These are phyloP conservation scores for Camponotus pennsylvanicus DNA, from an alignment of 1,140 invertebrate genomes.

Conservation along the genomic window DNA sequence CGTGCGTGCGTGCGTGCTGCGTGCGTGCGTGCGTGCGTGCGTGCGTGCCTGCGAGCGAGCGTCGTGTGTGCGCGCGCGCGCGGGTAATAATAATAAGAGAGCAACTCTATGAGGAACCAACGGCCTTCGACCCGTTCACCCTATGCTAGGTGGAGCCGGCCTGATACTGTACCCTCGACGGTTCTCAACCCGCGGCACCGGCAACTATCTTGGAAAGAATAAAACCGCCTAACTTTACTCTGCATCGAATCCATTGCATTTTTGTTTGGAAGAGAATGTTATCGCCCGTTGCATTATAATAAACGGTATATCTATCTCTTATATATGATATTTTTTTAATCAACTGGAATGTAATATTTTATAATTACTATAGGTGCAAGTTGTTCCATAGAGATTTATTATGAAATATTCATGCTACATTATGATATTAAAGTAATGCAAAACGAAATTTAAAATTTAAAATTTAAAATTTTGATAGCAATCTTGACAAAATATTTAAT, in stretches of 20 bases:
- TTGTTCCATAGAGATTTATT: background rate
- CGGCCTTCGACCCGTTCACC: constrained; percentile 85
- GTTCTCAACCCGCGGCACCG: constrained; percentile 73
- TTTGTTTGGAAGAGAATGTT: background rate
- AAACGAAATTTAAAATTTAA: background rate
- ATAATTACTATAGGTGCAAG: background rate
- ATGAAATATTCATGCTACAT: background rate
- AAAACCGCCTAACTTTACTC: background rate
- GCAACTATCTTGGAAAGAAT: background rate
- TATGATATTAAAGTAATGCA: no score
- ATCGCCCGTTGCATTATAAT: background rate
- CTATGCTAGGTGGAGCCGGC: constrained; percentile 85
- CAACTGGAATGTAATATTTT: background rate
- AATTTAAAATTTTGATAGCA: background rate
- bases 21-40: constrained; percentile 69
- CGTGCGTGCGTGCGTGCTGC: constrained; percentile 67
- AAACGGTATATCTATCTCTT: background rate
- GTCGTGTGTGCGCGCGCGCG: constrained; percentile 75
- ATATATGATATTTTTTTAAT: background rate
- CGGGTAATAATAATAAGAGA: constrained; percentile 84
- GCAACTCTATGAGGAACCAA: constrained; percentile 85
- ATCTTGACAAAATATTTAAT: background rate
- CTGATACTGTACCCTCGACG: constrained; percentile 82
- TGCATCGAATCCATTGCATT: background rate
- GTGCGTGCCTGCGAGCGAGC: constrained; percentile 62